Percentiles rank a stretch among this genome's conserved stretches.
phyloP scores from a whole-genome alignment of 2,113 vertebrate species.

The Pseudolaguvia tuberculata region DNA sequence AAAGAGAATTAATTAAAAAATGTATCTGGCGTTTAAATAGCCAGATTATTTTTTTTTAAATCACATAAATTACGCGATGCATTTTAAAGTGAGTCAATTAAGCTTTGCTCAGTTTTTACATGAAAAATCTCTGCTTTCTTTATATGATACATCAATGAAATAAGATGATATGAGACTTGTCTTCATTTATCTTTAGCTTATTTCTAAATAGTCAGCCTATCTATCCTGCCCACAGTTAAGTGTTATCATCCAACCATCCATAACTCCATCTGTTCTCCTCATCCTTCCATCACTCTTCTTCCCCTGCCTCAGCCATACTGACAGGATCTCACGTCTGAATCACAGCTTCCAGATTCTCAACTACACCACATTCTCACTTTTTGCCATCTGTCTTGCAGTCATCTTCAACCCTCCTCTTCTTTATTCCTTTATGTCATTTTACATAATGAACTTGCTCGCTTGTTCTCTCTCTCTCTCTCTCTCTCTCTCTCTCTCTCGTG shows the following conservation, averaged over 20 bases:
- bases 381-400: constrained; percentile 36
- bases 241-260: constrained; percentile 26
- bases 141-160: neutral
- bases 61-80: neutral
- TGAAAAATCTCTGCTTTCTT: neutral
- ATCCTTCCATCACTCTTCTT: constrained; percentile 28
- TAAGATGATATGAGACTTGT: neutral
- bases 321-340: constrained; percentile 35
- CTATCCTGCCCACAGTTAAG: constrained; percentile 5
- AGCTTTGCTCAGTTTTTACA: neutral
- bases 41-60: neutral
- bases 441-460: constrained; percentile 5
- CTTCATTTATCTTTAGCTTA: constrained; percentile 3
- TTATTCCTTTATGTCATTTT: constrained; percentile 9
- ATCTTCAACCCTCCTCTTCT: constrained; percentile 19
- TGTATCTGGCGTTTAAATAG: neutral
- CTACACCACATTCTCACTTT: constrained; percentile 2
- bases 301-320: constrained; percentile 26
- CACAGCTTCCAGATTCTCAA: constrained; percentile 8
- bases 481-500: neutral
- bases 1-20: neutral
- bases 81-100: neutral
- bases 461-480: neutral
- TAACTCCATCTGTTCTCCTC: constrained; percentile 36
- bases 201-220: constrained; percentile 3